These are phyloP conservation scores for Tenthredo livida DNA, from an alignment of 2,888 invertebrate species.

Conservation along the genomic window DNA sequence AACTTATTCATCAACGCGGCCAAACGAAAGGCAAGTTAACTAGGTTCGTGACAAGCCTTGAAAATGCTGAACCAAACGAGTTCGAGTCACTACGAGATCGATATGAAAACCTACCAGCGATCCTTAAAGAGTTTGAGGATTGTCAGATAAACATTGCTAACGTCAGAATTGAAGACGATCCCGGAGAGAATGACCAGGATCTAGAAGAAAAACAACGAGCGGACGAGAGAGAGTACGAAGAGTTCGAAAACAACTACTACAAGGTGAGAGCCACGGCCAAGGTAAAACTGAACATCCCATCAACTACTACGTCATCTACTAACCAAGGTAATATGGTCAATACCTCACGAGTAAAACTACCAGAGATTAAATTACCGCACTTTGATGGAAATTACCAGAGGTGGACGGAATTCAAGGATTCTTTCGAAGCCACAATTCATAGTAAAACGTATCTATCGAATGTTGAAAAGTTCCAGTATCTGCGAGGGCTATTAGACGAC, in stretches of 20 bases:
- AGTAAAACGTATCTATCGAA: conserved; percentile 56
- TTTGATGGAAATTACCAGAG: conserved; percentile 58
- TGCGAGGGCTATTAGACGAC: conserved; percentile 57
- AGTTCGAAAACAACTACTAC: conserved; percentile 1
- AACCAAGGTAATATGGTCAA: not conserved
- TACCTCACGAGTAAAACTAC: conserved; percentile 55
- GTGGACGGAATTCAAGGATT: conserved; percentile 60
- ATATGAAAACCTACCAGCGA: conserved; percentile 11
- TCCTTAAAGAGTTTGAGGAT: not conserved
- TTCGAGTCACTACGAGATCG: conserved; percentile 9
- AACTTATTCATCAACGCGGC: conserved; percentile 1
- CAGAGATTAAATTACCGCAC: conserved; percentile 58
- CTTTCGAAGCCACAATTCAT: conserved; percentile 61
- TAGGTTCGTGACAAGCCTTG: not conserved
- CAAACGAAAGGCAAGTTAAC: conserved; percentile 29
- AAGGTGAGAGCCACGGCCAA: conserved; percentile 2
- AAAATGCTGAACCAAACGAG: not conserved
- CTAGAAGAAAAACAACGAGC: conserved; percentile 2
- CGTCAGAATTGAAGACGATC: not conserved
- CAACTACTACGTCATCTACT: not conserved
- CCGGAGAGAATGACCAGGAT: not conserved
- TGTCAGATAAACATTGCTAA: conserved; percentile 1
- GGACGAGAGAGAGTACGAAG: conserved; percentile 1
- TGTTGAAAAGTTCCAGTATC: conserved; percentile 62
- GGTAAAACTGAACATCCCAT: not conserved